Evolutionary conservation across 2,797 vertebrate genomes (phyloP).

Genomic region (Girardinus metallicus): DNA sequence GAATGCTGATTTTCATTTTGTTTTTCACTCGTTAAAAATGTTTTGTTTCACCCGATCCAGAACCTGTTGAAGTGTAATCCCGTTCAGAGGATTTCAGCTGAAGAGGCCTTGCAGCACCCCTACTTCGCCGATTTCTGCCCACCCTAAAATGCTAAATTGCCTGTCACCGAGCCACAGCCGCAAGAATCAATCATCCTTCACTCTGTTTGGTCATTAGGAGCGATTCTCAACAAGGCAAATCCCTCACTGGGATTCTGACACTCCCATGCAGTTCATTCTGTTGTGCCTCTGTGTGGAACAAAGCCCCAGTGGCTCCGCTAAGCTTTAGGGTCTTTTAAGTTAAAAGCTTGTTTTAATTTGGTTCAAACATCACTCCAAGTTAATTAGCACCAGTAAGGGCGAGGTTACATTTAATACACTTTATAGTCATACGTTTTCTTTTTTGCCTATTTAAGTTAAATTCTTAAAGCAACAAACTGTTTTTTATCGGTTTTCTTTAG

Average conservation of each 20-base stretch:
- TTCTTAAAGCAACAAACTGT: slow-evolving; percentile 4
- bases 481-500: neutral
- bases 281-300: slow-evolving; percentile 67
- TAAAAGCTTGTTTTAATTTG: slow-evolving; percentile 48
- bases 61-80: slow-evolving; percentile 94
- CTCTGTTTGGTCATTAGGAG: slow-evolving; percentile 59
- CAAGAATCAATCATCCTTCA: slow-evolving; percentile 64
- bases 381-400: slow-evolving; percentile 27
- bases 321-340: slow-evolving; percentile 52
- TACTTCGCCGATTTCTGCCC: slow-evolving; percentile 89
- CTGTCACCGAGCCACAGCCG: slow-evolving; percentile 29
- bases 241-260: slow-evolving; percentile 41
- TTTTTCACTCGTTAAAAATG: slow-evolving; percentile 8
- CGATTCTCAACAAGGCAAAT: slow-evolving; percentile 51
- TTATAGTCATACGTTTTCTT: slow-evolving; percentile 24
- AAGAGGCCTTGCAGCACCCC: slow-evolving; percentile 89
- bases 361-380: slow-evolving; percentile 23
- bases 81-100: slow-evolving; percentile 91
- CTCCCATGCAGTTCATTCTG: slow-evolving; percentile 54
- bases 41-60: slow-evolving; percentile 69
- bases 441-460: neutral
- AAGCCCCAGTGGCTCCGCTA: slow-evolving; percentile 47
- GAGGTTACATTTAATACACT: slow-evolving; percentile 33
- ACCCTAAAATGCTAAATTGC: slow-evolving; percentile 69
- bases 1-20: slow-evolving; percentile 1